Percentiles rank a stretch among this genome's conserved stretches.
phyloP scores from a whole-genome alignment of 2,888 invertebrate species.

The Drosophila fulvimacula region DNA sequence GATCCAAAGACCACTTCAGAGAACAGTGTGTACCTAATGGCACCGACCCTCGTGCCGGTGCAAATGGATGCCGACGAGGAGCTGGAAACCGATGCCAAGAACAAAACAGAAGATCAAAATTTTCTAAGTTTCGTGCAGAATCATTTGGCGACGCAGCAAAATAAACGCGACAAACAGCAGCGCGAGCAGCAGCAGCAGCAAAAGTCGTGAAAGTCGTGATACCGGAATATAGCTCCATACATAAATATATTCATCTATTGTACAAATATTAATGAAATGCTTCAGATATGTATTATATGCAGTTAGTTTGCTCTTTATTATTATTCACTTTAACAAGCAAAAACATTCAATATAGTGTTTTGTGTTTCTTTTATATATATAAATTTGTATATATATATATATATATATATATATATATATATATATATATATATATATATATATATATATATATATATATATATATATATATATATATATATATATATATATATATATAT shows the following conservation, averaged over 20 bases:
- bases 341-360: slow-evolving; percentile 81
- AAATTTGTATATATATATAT: slow-evolving; percentile 27
- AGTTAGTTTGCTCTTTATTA: slow-evolving; percentile 59
- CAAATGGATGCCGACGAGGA: slow-evolving; percentile 12
- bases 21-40: slow-evolving; percentile 30
- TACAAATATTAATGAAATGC: not conserved
- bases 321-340: slow-evolving; percentile 79
- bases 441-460: slow-evolving; percentile 33
- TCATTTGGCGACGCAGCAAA: slow-evolving; percentile 66
- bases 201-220: slow-evolving; percentile 9
- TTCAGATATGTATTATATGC: slow-evolving; percentile 9
- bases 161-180: slow-evolving; percentile 64
- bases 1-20: slow-evolving; percentile 14
- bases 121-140: slow-evolving; percentile 82
- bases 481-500: slow-evolving; percentile 36
- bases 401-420: slow-evolving; percentile 32
- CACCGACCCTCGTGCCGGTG: slow-evolving; percentile 23
- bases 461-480: slow-evolving; percentile 22
- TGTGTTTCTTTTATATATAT: slow-evolving; percentile 32
- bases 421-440: slow-evolving; percentile 17
- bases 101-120: slow-evolving; percentile 81
- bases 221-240: not conserved
- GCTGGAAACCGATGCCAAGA: slow-evolving; percentile 77
- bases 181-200: slow-evolving; percentile 34
- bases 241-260: too few species aligned